These are phyloP conservation scores for Aleiodes sp. DNA, from an alignment of 1,140 invertebrate genomes.

Conservation along the genomic window DNA sequence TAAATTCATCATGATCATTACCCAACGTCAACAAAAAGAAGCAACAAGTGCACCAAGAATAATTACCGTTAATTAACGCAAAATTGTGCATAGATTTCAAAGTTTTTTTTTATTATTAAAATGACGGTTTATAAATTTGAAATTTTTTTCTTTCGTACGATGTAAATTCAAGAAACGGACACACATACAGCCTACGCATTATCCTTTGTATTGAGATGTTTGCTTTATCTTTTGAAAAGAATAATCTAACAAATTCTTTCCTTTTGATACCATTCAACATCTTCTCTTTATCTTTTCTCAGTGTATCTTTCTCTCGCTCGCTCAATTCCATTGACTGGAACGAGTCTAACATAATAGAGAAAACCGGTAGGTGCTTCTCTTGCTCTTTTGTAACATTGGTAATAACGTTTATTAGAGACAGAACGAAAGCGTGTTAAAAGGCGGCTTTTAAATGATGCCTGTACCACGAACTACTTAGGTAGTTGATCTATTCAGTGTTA, in stretches of 20 bases:
- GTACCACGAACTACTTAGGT: too few relatives aligned
- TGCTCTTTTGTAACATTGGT: not conserved
- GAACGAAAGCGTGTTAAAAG: too few relatives aligned
- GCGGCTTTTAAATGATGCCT: too few relatives aligned
- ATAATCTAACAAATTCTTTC: not conserved
- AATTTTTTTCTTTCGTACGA: too few relatives aligned
- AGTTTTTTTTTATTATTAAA: not conserved
- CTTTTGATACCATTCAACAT: not conserved
- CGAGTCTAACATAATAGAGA: not conserved
- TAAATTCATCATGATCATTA: constrained; percentile 55
- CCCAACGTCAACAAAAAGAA: constrained; percentile 42
- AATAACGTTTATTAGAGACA: not conserved
- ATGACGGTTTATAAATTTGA: not conserved
- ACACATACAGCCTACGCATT: too few relatives aligned
- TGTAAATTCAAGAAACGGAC: too few relatives aligned
- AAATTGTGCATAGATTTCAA: constrained; percentile 19
- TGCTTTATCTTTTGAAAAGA: not conserved
- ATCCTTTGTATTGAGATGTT: not conserved
- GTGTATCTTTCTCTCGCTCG: too few relatives aligned
- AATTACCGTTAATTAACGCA: constrained; percentile 50
- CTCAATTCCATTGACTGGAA: not conserved
- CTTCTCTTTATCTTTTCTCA: not conserved
- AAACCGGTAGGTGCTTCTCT: not conserved
- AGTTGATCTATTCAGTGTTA: too few relatives aligned
- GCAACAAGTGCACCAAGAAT: constrained; percentile 44